These are phyloP conservation scores for Hipparchia semele DNA, from an alignment of 2,888 invertebrate genomes.

Conservation along the genomic window DNA sequence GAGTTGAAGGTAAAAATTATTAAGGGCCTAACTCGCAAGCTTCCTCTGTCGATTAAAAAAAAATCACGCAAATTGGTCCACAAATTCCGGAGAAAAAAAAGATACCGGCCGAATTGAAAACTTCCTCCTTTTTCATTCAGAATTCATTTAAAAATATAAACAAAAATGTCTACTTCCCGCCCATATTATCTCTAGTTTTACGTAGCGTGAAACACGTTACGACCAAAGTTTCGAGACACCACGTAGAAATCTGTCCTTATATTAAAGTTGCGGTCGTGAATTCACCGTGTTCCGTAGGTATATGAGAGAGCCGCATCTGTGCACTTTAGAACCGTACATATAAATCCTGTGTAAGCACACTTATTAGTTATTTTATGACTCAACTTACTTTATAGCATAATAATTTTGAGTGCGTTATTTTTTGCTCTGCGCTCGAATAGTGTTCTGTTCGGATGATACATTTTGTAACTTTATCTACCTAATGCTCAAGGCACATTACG, in stretches of 20 bases:
- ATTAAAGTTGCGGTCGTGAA: conserved; percentile 14
- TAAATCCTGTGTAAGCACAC: conserved; percentile 19
- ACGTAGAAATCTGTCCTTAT: conserved; percentile 8
- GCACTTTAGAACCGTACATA: conserved; percentile 20
- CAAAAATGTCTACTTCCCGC: no score
- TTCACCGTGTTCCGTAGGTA: conserved; percentile 2
- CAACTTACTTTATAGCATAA: conserved; percentile 13
- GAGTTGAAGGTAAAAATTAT: no score
- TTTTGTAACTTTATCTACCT: conserved; percentile 5
- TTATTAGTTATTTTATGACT: conserved; percentile 20
- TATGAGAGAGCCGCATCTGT: conserved; percentile 8
- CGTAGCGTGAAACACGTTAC: conserved; percentile 11
- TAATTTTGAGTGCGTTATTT: conserved; percentile 15
- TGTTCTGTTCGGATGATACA: conserved; percentile 14
- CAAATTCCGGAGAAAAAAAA: no score
- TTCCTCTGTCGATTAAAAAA: no score
- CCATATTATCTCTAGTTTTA: not conserved
- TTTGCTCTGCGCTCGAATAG: not conserved
- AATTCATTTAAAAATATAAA: no score
- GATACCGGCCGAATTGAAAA: no score
- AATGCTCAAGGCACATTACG: no score
- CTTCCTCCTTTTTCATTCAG: no score
- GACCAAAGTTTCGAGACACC: conserved; percentile 4
- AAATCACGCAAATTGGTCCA: no score
- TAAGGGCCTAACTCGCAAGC: no score